Conservation (phyloP, 2,888 invertebrate genomes). For the Congeria kusceri region DNA sequence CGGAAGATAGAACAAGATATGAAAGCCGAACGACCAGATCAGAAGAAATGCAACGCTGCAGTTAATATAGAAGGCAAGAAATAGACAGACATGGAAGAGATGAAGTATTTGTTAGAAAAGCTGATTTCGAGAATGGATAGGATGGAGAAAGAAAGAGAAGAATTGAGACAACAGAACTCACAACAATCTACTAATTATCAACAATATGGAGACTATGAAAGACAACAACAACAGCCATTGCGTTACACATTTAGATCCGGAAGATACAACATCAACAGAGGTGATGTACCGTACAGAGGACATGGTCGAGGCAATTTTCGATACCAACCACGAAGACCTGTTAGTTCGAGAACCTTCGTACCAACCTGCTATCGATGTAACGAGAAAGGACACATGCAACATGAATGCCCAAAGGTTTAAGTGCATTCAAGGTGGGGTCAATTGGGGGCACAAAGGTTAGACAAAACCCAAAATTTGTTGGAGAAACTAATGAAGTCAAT, state of each 20-base stretch:
- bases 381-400: neutral
- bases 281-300: neutral
- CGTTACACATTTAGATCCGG: neutral
- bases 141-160: neutral
- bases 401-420: constrained; percentile 3
- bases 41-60: neutral
- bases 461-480: constrained; percentile 13
- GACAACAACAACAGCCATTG: neutral
- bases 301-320: neutral
- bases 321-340: neutral
- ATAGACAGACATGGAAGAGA: neutral
- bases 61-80: neutral
- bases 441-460: neutral
- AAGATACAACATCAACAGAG: neutral
- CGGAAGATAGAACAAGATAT: neutral
- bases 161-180: neutral
- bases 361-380: neutral
- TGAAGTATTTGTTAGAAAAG: neutral
- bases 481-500: constrained; percentile 3
- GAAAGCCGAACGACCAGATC: neutral
- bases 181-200: no score
- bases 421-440: constrained; percentile 5
- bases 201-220: no score
- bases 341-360: neutral
- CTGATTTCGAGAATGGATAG: neutral